Base-by-base conservation (phyloP, 2,797 vertebrate species). In the Galaxias olidus region DNA sequence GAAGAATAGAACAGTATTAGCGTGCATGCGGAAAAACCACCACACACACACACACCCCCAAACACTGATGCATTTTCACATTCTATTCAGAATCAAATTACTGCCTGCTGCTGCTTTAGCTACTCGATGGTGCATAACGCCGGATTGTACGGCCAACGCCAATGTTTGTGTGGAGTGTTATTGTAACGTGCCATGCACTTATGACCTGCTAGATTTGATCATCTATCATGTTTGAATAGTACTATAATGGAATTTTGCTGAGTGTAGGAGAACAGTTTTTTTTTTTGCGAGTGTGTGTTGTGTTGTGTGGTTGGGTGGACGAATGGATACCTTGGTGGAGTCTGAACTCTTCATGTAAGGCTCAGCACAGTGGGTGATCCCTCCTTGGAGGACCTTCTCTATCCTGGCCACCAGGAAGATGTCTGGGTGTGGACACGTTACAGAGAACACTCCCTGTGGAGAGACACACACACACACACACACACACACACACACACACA, bases 311-410 rank as follows among this genome's bases (percentile, higher is more conserved):
- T 9, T 8, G 10, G 17, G n/a, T 46, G 61, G 47, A 18, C 14
- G 4, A 47, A 68, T 67, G 44, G 13, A 15, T 92, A 99, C 98
- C 96, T 99, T 99, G 63, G 93, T 91, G n/a, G 97, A 98, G 87
- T 99, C 98, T 9, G 96, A 97, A 82, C 91, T 98, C 87, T 94
- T 99, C 95, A 98, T 98, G 83, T 99, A 99, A 0, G 97, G 95
- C 63, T 99, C 98, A 14, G 96, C 97, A 64, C 96, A 98, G 52
- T 98, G 96, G 1, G 97, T 81, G 80, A 99, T 95, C 68, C 95
- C 95, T 15, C 98, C 98, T 68, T 99, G 97, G 12, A 99, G 93
- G 9, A 99, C 93, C 73, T 99, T 99, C 85, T 99, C 98, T 76
- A 99, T 94, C 78, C 96, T 94, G 72, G 98, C 98, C 84, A 99